phyloP scores from a whole-genome alignment of 2,888 invertebrate species.

The Mythimna impura region DNA sequence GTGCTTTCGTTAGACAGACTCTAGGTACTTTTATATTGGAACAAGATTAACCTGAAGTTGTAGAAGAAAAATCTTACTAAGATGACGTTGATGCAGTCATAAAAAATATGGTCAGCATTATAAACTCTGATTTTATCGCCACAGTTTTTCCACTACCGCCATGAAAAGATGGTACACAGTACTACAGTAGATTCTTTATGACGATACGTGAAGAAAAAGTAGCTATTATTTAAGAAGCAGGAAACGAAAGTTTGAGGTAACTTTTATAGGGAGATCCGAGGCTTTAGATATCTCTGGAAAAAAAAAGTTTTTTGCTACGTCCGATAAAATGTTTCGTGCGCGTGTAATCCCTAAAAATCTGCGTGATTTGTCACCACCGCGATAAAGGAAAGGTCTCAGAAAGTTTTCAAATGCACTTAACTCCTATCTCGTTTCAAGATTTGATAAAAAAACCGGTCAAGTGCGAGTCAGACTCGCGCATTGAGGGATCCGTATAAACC shows the following conservation, averaged over 20 bases:
- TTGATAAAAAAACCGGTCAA: slow-evolving; percentile 15
- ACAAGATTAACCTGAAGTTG: neutral
- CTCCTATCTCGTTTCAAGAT: slow-evolving; percentile 66
- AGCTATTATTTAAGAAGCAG: slow-evolving; percentile 77
- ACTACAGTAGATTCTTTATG: slow-evolving; percentile 58
- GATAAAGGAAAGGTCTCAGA: slow-evolving; percentile 75
- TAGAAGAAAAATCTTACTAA: neutral
- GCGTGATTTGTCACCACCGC: slow-evolving; percentile 82
- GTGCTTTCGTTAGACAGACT: too few species aligned
- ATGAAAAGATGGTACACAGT: slow-evolving; percentile 35
- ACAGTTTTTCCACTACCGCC: slow-evolving; percentile 32
- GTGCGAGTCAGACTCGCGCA: too few species aligned
- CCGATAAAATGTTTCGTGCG: slow-evolving; percentile 86
- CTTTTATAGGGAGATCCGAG: slow-evolving; percentile 81
- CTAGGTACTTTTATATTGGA: neutral
- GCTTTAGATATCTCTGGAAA: slow-evolving; percentile 80
- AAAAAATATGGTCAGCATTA: slow-evolving; percentile 36
- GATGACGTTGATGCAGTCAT: slow-evolving; percentile 17
- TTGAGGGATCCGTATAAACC: too few species aligned
- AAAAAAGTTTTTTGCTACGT: slow-evolving; percentile 78
- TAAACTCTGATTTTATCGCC: slow-evolving; percentile 42
- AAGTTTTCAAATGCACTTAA: slow-evolving; percentile 70
- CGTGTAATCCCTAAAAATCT: slow-evolving; percentile 82
- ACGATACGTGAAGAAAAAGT: slow-evolving; percentile 68
- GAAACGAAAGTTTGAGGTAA: slow-evolving; percentile 81